Conservation (phyloP, 1,140 invertebrate species). For the Meloidogyne chitwoodi region DNA sequence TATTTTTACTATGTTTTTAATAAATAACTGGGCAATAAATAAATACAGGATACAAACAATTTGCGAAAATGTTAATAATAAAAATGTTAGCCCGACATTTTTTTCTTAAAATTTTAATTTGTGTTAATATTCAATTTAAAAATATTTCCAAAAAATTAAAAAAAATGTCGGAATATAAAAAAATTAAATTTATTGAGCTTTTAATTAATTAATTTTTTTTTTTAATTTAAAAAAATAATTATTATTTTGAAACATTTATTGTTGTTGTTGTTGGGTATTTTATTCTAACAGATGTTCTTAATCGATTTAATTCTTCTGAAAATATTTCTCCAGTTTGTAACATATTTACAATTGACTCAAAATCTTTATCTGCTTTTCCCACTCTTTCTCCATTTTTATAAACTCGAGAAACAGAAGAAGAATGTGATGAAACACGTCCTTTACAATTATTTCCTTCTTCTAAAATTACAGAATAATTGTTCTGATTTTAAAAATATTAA, state of each 20-base stretch:
- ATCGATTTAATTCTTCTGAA: conserved; percentile 78
- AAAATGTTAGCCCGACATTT: neutral
- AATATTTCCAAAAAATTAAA: neutral
- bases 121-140: too few species aligned
- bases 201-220: neutral
- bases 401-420: neutral
- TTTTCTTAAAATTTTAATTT: too few species aligned
- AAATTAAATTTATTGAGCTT: neutral
- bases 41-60: neutral
- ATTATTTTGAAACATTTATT: neutral
- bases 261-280: conserved; percentile 3
- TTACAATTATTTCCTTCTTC: neutral
- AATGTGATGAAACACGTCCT: neutral
- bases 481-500: neutral
- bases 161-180: neutral
- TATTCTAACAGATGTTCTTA: conserved; percentile 27
- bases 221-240: neutral
- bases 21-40: neutral
- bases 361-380: conserved; percentile 68
- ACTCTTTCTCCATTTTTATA: neutral
- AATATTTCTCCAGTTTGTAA: conserved; percentile 91
- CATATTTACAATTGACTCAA: conserved; percentile 93
- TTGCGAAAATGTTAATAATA: too few species aligned
- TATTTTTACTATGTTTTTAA: neutral
- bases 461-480: neutral